Base-by-base conservation (phyloP, 2,113 vertebrate genomes). In the Podocnemis expansa region DNA sequence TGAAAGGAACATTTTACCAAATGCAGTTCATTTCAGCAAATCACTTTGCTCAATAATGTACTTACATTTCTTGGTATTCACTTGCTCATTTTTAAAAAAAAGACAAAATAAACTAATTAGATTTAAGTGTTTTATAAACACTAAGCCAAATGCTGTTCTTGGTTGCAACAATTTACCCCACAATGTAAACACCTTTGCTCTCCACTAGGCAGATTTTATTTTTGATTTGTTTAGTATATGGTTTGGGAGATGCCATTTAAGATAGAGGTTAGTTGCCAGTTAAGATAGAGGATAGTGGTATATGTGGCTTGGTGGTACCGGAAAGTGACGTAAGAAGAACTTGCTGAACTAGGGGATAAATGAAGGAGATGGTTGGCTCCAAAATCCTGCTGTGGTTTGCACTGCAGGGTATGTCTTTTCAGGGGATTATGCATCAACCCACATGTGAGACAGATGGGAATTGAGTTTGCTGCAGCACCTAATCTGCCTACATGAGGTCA, bases 1-100 rank as follows among this genome's bases (percentile, higher is more conserved):
- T 55, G 83, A 92, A 85, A 83, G 91, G 79, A 84, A 54, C 49
- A 80, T 85, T 96, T 94, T 78, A 91, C 88, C 85, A 91, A 96
- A 93, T 1, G 22, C 41, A 88, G 83, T 88, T 84, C 11, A 29
- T 34, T 85, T 85, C 85, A 89, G 78, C 93, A 75, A 94, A 84
- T 0, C 86, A 49, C 17, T 91, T 21, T 78, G 56, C 43, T 82
- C 17, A 3, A 70, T 89, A 80, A 51, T 45, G 83, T 58, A 84
- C 56, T 76, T 56, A 58, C 29, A 17, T 13, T 24, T 90, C n/a
- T 78, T 41, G 76, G 41, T 45, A 92, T 21, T 91, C 8, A 21
- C 60, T 88, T 17, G 55, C 27, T 2, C n/a, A 0, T 55, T 43
- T 51, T 89, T 76, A 78, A 38, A 34, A 43, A 80, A 85, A 58